These are phyloP conservation scores for Thaleichthys pacificus DNA, from an alignment of 2,797 vertebrate genomes.

Conservation along the genomic window DNA sequence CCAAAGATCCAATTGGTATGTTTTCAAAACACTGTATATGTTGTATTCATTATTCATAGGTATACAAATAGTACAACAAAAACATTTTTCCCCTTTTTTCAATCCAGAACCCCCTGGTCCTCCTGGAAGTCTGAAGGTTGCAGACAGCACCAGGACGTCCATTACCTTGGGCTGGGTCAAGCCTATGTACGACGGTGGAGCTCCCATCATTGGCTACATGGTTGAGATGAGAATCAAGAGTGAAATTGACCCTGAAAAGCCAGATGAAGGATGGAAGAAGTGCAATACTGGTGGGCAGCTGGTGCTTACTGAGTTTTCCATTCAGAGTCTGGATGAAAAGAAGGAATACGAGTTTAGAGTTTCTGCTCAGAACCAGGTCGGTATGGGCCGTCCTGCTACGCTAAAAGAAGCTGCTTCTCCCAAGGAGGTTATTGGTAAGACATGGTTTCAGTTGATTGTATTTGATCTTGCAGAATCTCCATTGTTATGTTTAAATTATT, in stretches of 20 bases:
- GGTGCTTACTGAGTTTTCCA: conserved; percentile 92
- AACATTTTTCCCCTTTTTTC: conserved; percentile 3
- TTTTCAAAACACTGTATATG: not conserved
- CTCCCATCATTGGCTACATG: conserved; percentile 92
- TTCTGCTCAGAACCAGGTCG: conserved; percentile 95
- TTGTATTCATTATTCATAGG: not conserved
- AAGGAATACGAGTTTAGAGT: conserved; percentile 95
- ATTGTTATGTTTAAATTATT: not conserved
- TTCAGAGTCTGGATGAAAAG: conserved; percentile 88
- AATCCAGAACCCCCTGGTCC: conserved; percentile 93
- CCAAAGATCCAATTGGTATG: conserved; percentile 97
- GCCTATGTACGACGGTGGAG: conserved; percentile 95
- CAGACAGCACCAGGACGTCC: conserved; percentile 92
- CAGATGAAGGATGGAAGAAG: conserved; percentile 91
- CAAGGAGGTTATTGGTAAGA: conserved; percentile 92
- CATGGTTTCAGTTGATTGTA: conserved; percentile 9
- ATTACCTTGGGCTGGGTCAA: conserved; percentile 92
- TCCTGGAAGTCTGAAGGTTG: conserved; percentile 89
- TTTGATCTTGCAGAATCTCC: not conserved
- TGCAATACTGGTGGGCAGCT: conserved; percentile 89
- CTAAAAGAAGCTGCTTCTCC: conserved; percentile 91
- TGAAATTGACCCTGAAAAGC: conserved; percentile 78
- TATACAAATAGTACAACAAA: not conserved
- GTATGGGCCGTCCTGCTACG: conserved; percentile 92
- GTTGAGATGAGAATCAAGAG: conserved; percentile 92